Conservation (phyloP, 1,140 invertebrate species). For the Himalopsyche phryganea region DNA sequence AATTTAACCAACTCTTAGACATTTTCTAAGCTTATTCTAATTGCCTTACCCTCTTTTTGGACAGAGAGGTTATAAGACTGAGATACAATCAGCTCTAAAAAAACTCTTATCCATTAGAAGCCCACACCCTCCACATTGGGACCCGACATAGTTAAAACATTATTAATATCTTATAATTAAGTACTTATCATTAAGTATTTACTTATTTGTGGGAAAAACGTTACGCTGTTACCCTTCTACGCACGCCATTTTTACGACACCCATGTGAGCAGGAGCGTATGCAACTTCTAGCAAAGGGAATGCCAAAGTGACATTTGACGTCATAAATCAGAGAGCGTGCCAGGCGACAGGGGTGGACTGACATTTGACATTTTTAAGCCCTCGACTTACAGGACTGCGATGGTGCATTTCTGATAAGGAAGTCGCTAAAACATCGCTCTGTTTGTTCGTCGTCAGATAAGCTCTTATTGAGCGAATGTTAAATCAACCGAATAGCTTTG, state of each 20-base stretch:
- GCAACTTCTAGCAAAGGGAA: constrained; percentile 15
- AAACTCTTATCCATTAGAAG: too few species aligned
- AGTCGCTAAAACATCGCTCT: constrained; percentile 3
- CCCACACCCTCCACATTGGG: too few species aligned
- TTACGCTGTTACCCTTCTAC: too few species aligned
- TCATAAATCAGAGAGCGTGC: constrained; percentile 28
- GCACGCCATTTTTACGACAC: not conserved
- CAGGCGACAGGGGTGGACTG: constrained; percentile 7
- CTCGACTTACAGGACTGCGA: constrained; percentile 10
- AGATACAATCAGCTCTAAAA: too few species aligned
- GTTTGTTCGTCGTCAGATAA: constrained; percentile 25
- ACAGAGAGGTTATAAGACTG: too few species aligned
- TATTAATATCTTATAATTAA: too few species aligned
- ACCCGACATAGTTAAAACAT: too few species aligned
- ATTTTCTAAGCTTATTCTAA: too few species aligned
- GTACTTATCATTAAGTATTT: not conserved
- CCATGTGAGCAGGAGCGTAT: constrained; percentile 2
- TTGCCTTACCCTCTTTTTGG: too few species aligned
- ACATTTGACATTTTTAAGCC: constrained; percentile 21
- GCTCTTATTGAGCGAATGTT: constrained; percentile 21
- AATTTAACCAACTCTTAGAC: too few species aligned
- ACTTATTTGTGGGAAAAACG: not conserved
- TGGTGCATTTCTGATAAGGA: constrained; percentile 14
- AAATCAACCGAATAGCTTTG: constrained; percentile 17
- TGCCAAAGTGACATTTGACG: constrained; percentile 23